Percentiles rank a stretch among this genome's conserved stretches.
Conservation (phyloP, 2,797 vertebrate species). For the Mustela erminea region DNA sequence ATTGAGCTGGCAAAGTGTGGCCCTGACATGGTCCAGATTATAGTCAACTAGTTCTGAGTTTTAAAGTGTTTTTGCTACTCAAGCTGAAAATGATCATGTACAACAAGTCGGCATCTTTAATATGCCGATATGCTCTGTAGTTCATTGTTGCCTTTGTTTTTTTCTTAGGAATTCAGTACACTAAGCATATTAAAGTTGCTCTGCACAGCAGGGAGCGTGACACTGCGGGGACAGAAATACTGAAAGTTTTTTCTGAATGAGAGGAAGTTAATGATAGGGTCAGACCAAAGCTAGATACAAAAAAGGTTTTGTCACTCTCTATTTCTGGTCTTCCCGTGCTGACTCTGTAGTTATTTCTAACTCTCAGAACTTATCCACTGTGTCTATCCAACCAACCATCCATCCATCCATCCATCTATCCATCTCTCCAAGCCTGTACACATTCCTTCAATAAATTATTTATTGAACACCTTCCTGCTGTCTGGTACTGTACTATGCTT, state of each 20-base stretch:
- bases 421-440: not conserved
- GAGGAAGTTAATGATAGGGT: not conserved
- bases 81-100: not conserved
- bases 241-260: not conserved
- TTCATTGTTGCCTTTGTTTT: not conserved
- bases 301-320: not conserved
- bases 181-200: not conserved
- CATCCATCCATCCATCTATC: not conserved
- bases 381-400: not conserved
- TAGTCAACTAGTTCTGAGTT: not conserved
- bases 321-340: not conserved
- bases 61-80: not conserved
- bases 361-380: not conserved
- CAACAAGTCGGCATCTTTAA: not conserved
- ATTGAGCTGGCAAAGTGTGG: accelerated
- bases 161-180: not conserved
- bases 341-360: not conserved
- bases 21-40: not conserved
- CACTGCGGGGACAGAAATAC: not conserved
- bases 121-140: not conserved
- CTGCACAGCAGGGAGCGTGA: no score
- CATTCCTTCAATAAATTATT: not conserved
- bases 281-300: not conserved
- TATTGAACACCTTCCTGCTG: not conserved
- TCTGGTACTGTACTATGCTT: not conserved